Percentiles rank a stretch among this genome's conserved stretches.
Evolutionary conservation across 2,113 vertebrate genomes (phyloP).

Genomic region (Spilogale gracilis): DNA sequence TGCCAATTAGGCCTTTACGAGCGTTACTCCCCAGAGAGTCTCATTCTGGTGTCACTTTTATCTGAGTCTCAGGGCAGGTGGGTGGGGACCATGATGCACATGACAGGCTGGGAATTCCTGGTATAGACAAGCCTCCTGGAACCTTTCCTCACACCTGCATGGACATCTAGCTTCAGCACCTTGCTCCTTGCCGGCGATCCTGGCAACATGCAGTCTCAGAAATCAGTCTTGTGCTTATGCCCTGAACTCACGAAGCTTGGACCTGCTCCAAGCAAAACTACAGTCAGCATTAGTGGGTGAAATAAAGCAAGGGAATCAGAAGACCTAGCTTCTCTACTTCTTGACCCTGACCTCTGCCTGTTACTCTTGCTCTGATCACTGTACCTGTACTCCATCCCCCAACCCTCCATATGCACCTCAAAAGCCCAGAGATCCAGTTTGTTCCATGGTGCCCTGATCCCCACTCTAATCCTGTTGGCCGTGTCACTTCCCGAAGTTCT

Average conservation of each 20-base stretch:
- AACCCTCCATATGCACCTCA: neutral
- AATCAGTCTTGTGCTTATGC: neutral
- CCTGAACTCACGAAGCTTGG: neutral
- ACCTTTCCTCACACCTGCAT: neutral
- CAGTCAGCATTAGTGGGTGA: neutral
- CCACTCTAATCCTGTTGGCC: too few relatives aligned
- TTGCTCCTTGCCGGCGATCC: neutral
- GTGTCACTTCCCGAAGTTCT: neutral
- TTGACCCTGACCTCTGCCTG: neutral
- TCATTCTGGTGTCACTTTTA: neutral
- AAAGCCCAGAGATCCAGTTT: neutral
- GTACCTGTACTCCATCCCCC: neutral
- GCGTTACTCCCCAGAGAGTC: neutral
- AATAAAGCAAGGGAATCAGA: neutral
- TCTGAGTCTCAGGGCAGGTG: neutral
- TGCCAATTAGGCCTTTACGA: neutral
- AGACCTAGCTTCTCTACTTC: neutral
- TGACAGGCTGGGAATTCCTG: neutral
- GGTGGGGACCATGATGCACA: neutral
- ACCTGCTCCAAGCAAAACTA: neutral
- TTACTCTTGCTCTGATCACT: neutral
- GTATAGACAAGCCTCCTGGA: neutral
- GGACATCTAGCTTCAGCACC: neutral
- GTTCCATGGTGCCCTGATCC: neutral
- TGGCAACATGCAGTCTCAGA: neutral